Percentiles rank a stretch among this genome's conserved stretches.
These are phyloP conservation scores for Caenorhabditis sp. DNA, from an alignment of 2,888 invertebrate species.

Conservation along the genomic window DNA sequence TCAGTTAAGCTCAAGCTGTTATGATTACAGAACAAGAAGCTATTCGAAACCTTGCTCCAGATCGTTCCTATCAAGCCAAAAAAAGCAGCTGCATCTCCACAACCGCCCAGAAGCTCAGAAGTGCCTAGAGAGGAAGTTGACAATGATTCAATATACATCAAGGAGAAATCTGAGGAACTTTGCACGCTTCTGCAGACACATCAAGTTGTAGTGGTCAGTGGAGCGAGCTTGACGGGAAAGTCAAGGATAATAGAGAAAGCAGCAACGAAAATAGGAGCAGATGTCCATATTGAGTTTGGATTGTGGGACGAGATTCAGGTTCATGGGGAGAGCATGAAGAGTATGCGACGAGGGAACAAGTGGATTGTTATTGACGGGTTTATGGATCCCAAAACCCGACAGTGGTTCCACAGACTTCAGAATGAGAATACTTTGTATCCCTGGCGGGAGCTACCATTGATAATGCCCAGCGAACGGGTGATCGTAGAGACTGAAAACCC, in stretches of 20 bases:
- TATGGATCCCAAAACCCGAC: constrained; percentile 25
- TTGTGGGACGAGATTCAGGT: constrained; percentile 48
- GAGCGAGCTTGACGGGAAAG: constrained; percentile 46
- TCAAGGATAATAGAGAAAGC: constrained; percentile 45
- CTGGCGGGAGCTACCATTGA: constrained; percentile 41
- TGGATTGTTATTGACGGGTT: constrained; percentile 59
- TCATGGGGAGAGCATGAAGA: constrained; percentile 41
- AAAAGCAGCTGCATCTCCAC: constrained; percentile 9
- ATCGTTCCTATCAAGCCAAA: not conserved
- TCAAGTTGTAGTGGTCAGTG: constrained; percentile 53
- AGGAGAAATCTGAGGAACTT: constrained; percentile 34
- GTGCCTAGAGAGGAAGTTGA: constrained; percentile 15
- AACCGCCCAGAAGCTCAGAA: constrained; percentile 38
- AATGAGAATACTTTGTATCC: constrained; percentile 42
- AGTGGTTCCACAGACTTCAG: constrained; percentile 36
- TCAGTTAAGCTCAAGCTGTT: not conserved
- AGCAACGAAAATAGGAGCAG: constrained; percentile 27
- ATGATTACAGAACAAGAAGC: constrained; percentile 32
- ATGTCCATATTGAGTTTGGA: constrained; percentile 47
- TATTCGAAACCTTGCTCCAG: constrained; percentile 20
- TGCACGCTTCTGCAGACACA: constrained; percentile 30
- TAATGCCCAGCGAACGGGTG: constrained; percentile 32
- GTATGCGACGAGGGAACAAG: constrained; percentile 37
- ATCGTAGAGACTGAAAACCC: constrained; percentile 54
- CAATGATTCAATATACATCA: constrained; percentile 27